Conservation (phyloP, 2,797 vertebrate genomes). For the Odontamblyopus lacepedii region DNA sequence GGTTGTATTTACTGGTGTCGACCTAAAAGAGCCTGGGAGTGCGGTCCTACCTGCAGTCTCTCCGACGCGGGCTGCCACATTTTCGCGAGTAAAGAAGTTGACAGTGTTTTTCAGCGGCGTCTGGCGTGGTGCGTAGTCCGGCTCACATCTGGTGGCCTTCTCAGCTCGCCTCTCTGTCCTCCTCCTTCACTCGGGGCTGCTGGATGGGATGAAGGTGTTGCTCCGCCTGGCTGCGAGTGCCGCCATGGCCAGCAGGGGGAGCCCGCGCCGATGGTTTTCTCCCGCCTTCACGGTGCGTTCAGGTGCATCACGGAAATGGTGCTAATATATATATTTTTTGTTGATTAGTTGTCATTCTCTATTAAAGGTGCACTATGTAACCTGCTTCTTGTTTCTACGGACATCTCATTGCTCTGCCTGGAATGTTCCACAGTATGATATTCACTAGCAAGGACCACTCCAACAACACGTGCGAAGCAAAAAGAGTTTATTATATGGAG, state of each 20-base stretch:
- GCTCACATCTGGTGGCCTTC: slow-evolving; percentile 78
- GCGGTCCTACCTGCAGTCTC: slow-evolving; percentile 88
- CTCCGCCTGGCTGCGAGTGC: slow-evolving; percentile 79
- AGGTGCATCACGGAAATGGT: slow-evolving; percentile 28
- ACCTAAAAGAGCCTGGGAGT: not conserved
- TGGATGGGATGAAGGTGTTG: slow-evolving; percentile 72
- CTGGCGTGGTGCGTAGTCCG: slow-evolving; percentile 64
- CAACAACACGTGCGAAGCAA: too few relatives aligned
- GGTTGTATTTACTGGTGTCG: slow-evolving; percentile 26
- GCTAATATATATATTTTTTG: too few relatives aligned
- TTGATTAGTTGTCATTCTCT: too few relatives aligned
- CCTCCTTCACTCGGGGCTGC: slow-evolving; percentile 47
- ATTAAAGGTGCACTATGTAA: too few relatives aligned
- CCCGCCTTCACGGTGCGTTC: slow-evolving; percentile 40
- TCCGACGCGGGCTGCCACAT: slow-evolving; percentile 98
- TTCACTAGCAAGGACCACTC: too few relatives aligned
- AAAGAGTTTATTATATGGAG: too few relatives aligned
- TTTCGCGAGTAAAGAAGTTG: slow-evolving; percentile 61
- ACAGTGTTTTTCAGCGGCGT: slow-evolving; percentile 60
- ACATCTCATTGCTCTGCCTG: too few relatives aligned
- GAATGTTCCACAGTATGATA: too few relatives aligned
- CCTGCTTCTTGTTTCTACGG: too few relatives aligned
- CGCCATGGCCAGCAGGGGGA: slow-evolving; percentile 60
- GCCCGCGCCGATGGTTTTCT: slow-evolving; percentile 1
- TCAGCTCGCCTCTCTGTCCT: slow-evolving; percentile 61